phyloP scores from a whole-genome alignment of 2,797 vertebrate species.

The Sphenodon punctatus region DNA sequence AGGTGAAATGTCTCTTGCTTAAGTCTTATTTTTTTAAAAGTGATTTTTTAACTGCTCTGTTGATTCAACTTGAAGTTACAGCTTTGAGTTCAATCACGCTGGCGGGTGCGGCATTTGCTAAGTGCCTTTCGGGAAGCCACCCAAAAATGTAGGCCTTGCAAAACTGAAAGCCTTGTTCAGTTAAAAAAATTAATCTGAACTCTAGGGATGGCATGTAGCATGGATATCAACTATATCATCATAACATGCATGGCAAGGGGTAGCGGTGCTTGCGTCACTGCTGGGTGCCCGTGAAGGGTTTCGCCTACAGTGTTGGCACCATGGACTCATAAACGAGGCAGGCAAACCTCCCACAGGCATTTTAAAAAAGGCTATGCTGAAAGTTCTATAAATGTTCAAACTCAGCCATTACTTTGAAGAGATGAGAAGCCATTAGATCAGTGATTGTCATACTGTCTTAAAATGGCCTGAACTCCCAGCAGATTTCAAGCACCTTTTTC shows the following conservation, averaged over 20 bases:
- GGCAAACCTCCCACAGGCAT: too few relatives aligned
- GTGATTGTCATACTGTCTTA: not conserved
- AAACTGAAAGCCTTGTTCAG: not conserved
- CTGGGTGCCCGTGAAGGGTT: not conserved
- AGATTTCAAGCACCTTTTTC: too few relatives aligned
- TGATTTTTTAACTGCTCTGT: not conserved
- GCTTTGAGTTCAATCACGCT: not conserved
- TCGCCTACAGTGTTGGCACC: too few relatives aligned
- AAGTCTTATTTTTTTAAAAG: too few relatives aligned
- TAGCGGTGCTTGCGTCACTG: not conserved
- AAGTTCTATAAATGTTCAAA: not conserved
- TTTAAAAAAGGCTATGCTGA: too few relatives aligned
- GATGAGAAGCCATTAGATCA: not conserved
- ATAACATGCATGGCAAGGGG: not conserved
- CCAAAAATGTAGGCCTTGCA: not conserved
- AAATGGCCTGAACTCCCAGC: not conserved
- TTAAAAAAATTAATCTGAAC: not conserved
- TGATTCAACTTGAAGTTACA: not conserved
- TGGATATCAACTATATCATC: not conserved
- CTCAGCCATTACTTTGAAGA: not conserved
- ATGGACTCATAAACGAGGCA: too few relatives aligned
- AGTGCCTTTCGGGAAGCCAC: not conserved
- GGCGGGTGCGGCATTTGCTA: not conserved
- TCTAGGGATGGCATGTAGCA: not conserved
- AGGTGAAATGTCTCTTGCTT: too few relatives aligned